Percentiles rank a stretch among this genome's conserved stretches.
These are phyloP conservation scores for Enhydra lutris DNA, from an alignment of 2,113 vertebrate genomes.

Conservation along the genomic window DNA sequence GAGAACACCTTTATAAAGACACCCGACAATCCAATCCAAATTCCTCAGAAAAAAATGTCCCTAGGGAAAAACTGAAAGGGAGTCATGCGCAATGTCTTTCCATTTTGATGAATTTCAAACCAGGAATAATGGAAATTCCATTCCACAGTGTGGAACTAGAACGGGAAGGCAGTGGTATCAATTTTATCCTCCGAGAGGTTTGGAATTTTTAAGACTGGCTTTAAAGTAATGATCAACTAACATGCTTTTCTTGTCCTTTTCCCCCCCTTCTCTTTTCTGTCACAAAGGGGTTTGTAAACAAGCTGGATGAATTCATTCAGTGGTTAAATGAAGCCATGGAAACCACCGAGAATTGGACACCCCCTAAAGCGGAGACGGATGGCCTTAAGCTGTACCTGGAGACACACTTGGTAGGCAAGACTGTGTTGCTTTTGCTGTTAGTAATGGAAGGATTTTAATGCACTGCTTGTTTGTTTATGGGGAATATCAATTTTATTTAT, in stretches of 20 bases:
- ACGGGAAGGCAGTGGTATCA: not conserved
- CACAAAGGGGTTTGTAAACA: constrained; percentile 92
- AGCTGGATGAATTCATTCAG: constrained; percentile 96
- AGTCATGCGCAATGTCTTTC: not conserved
- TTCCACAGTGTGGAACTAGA: not conserved
- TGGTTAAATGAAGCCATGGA: constrained; percentile 97
- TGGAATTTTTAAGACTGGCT: constrained; percentile 23
- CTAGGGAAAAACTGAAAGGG: not conserved
- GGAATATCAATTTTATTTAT: constrained; percentile 42
- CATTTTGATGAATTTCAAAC: not conserved
- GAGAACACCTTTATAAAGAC: not conserved
- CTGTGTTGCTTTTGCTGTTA: constrained; percentile 56
- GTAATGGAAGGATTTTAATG: constrained; percentile 63
- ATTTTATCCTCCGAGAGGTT: not conserved
- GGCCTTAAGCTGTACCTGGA: constrained; percentile 95
- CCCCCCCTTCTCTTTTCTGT: constrained; percentile 46
- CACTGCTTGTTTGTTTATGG: constrained; percentile 65
- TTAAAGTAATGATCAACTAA: constrained; percentile 60
- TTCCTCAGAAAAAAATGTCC: not conserved
- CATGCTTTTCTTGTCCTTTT: constrained; percentile 64
- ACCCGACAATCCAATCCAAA: not conserved
- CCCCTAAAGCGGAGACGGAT: constrained; percentile 91
- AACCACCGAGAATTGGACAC: constrained; percentile 97
- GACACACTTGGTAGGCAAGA: constrained; percentile 94
- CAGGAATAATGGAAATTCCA: not conserved